These are phyloP conservation scores for Lampris incognitus DNA, from an alignment of 2,113 vertebrate species.

Conservation along the genomic window DNA sequence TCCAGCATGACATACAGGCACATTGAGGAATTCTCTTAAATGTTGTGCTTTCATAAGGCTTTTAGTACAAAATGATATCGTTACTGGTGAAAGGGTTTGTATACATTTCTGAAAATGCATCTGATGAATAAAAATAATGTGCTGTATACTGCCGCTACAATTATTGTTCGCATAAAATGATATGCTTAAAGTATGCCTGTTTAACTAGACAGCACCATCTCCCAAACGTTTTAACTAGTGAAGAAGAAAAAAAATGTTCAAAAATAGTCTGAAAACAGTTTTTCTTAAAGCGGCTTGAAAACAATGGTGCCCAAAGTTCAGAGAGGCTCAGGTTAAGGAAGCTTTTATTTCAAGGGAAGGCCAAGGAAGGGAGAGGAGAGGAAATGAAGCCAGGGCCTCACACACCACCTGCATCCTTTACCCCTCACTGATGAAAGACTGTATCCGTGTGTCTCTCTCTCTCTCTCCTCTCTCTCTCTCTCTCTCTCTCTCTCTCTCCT, in stretches of 20 bases:
- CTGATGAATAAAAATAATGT: no score
- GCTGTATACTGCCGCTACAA: no score
- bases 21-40: not conserved
- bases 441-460: constrained; percentile 26
- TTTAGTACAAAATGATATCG: constrained; percentile 10
- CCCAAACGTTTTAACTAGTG: not conserved
- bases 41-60: not conserved
- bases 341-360: constrained; percentile 66
- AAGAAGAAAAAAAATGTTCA: not conserved
- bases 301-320: constrained; percentile 33
- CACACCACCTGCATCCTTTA: constrained; percentile 78
- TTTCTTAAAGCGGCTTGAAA: constrained; percentile 27
- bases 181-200: not conserved
- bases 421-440: constrained; percentile 47
- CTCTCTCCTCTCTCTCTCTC: not conserved
- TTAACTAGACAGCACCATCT: not conserved
- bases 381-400: constrained; percentile 55
- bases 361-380: constrained; percentile 60
- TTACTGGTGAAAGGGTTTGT: constrained; percentile 19
- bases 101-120: not conserved
- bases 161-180: no score
- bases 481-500: constrained; percentile 27
- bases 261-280: not conserved
- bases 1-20: constrained; percentile 9
- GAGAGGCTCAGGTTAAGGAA: constrained; percentile 46